phyloP scores from a whole-genome alignment of 35 echinoderm and acorn worm genomes.

The Ptychodera flava region DNA sequence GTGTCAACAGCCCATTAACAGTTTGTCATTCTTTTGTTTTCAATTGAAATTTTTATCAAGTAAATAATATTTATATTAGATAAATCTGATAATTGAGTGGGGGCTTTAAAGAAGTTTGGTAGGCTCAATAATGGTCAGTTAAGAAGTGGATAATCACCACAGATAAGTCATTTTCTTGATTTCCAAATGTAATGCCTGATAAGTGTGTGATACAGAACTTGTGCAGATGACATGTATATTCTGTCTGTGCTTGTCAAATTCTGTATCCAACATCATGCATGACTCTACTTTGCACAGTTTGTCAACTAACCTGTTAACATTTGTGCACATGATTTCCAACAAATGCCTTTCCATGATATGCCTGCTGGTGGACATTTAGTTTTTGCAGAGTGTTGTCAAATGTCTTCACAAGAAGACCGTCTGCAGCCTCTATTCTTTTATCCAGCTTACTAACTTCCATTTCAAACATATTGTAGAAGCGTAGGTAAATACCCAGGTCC shows the following conservation, averaged over 20 bases:
- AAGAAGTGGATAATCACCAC: too few species aligned
- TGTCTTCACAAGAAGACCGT: not conserved
- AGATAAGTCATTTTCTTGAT: too few species aligned
- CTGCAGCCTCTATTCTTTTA: not conserved
- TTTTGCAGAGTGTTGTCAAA: not conserved
- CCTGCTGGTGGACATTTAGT: slow-evolving; percentile 36
- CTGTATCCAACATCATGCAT: not conserved
- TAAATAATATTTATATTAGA: too few species aligned
- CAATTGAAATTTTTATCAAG: too few species aligned
- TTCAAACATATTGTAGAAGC: not conserved
- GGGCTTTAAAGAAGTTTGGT: too few species aligned
- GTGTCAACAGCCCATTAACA: too few species aligned
- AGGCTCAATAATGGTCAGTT: too few species aligned
- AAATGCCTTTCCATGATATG: slow-evolving; percentile 45
- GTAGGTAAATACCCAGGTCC: too few species aligned
- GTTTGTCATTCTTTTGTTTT: too few species aligned
- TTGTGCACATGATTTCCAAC: slow-evolving; percentile 71
- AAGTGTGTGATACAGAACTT: too few species aligned
- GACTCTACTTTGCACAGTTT: not conserved
- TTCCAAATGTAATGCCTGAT: too few species aligned
- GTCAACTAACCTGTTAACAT: slow-evolving; percentile 35
- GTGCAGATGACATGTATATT: not conserved
- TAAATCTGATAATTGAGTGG: too few species aligned
- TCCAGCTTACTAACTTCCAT: not conserved
- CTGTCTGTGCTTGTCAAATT: not conserved